Percentiles rank a stretch among this genome's conserved stretches.
phyloP scores from a whole-genome alignment of 1,140 invertebrate species.

The Nasonia vitripennis region DNA sequence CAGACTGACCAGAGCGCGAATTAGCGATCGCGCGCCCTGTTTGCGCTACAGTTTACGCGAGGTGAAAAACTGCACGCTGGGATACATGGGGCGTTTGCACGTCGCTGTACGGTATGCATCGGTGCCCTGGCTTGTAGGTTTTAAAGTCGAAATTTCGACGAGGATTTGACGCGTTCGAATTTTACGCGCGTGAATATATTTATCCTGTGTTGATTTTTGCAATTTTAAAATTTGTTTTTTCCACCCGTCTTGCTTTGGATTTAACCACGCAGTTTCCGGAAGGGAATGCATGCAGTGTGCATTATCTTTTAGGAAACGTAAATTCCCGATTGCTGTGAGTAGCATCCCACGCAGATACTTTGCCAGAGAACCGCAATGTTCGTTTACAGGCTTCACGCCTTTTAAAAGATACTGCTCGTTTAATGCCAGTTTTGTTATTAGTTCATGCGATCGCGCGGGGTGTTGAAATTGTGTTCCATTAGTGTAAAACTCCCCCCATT shows the following conservation, averaged over 20 bases:
- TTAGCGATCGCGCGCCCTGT: slow-evolving; percentile 59
- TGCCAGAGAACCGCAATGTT: neutral
- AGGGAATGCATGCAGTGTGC: no score
- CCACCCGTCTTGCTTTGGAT: no score
- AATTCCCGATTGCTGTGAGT: neutral
- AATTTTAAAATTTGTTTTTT: neutral
- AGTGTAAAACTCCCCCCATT: neutral
- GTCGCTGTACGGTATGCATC: neutral
- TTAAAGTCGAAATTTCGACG: neutral
- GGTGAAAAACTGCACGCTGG: neutral
- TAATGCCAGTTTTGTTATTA: neutral
- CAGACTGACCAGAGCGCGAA: slow-evolving; percentile 55
- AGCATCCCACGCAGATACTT: neutral
- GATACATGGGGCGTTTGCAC: neutral
- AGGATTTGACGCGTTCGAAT: neutral
- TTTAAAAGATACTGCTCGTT: slow-evolving; percentile 7
- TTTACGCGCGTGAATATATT: neutral
- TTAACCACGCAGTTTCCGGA: no score
- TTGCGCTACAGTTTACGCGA: slow-evolving; percentile 55
- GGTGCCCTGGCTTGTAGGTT: neutral
- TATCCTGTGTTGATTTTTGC: neutral
- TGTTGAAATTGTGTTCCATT: neutral
- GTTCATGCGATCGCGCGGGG: neutral
- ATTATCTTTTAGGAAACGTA: neutral
- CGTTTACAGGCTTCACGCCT: slow-evolving; percentile 2